Conservation (phyloP, 2,113 vertebrate species). For the Platysteira castanea region DNA sequence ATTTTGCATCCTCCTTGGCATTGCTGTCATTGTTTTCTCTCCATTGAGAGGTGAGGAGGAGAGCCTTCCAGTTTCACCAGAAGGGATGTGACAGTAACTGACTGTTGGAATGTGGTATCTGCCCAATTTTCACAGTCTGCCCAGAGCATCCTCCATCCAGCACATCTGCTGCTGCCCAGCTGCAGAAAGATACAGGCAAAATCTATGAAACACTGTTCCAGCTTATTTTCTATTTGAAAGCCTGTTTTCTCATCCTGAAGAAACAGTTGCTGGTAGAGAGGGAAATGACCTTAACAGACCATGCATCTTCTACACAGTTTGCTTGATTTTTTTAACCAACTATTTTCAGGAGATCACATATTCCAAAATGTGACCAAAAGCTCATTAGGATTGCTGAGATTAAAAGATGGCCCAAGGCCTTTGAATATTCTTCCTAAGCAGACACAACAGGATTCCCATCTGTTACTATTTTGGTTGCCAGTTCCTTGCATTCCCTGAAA, state of each 20-base stretch:
- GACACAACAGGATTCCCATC: not conserved
- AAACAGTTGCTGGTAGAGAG: not conserved
- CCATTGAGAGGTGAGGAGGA: not conserved
- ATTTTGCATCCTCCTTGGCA: not conserved
- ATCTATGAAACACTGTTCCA: not conserved
- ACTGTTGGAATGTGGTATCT: not conserved
- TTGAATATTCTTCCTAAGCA: not conserved
- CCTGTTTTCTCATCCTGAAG: not conserved
- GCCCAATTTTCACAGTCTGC: not conserved
- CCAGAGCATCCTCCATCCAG: not conserved
- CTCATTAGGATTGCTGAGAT: not conserved
- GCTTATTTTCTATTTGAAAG: not conserved
- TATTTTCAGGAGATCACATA: not conserved
- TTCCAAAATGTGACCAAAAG: not conserved
- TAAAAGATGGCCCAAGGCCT: not conserved
- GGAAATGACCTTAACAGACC: not conserved
- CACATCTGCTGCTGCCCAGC: not conserved
- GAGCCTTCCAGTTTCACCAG: not conserved
- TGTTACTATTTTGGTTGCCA: not conserved
- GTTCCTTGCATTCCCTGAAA: not conserved
- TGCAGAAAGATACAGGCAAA: not conserved
- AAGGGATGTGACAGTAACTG: accelerated
- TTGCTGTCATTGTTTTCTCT: not conserved
- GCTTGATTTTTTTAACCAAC: not conserved
- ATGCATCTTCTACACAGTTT: not conserved